phyloP scores from a whole-genome alignment of 2,888 invertebrate genomes.

The Lycaena phlaeas region DNA sequence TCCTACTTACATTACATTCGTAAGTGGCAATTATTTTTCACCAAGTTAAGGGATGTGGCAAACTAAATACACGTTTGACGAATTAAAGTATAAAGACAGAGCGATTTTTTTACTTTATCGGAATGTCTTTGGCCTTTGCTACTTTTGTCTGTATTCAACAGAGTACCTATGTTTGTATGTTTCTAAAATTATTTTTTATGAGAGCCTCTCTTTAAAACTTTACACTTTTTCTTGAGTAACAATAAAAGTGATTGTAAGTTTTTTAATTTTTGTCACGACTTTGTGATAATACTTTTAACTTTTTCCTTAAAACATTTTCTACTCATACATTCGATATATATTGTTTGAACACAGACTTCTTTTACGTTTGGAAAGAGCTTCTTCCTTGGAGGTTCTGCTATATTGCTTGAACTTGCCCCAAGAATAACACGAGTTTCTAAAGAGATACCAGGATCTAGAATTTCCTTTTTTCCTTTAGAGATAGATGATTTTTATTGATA shows the following conservation, averaged over 20 bases:
- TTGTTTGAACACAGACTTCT: slow-evolving; percentile 1
- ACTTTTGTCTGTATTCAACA: too few relatives aligned
- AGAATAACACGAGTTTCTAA: slow-evolving; percentile 1
- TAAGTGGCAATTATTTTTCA: slow-evolving; percentile 2
- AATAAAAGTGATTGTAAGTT: slow-evolving; percentile 7
- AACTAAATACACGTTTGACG: too few relatives aligned
- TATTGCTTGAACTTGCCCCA: slow-evolving; percentile 8
- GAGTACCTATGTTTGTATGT: too few relatives aligned
- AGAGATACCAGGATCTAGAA: not conserved
- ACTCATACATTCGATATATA: not conserved
- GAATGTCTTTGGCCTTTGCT: too few relatives aligned
- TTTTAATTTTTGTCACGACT: slow-evolving; percentile 8
- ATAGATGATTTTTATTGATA: not conserved
- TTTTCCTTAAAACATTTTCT: slow-evolving; percentile 5
- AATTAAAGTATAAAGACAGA: too few relatives aligned
- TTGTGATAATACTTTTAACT: slow-evolving; percentile 7
- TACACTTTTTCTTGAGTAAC: slow-evolving; percentile 7
- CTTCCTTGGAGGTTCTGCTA: slow-evolving; percentile 9
- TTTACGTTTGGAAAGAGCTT: slow-evolving; percentile 1
- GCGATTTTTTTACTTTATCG: too few relatives aligned
- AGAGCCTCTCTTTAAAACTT: too few relatives aligned
- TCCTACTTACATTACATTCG: slow-evolving; percentile 8
- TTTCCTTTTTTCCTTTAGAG: not conserved
- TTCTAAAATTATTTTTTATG: too few relatives aligned
- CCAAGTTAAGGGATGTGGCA: slow-evolving; percentile 4